Conservation (phyloP, 1,140 invertebrate genomes). For the Trichonephila inaurata region DNA sequence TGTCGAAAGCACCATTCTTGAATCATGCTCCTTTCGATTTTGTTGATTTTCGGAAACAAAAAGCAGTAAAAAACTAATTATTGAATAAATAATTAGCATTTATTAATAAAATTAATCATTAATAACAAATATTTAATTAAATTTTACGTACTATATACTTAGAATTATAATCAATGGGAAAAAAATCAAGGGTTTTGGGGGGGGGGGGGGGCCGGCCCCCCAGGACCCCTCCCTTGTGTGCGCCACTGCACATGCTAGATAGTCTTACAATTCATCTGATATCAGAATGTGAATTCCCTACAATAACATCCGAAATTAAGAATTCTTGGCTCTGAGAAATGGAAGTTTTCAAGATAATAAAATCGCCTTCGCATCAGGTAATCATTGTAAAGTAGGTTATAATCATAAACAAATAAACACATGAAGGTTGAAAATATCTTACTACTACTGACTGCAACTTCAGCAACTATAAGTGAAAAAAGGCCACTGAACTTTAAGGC, state of each 20-base stretch:
- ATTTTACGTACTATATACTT: no score
- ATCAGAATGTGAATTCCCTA: not conserved
- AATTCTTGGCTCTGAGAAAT: conserved; percentile 7
- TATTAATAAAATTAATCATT: no score
- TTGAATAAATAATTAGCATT: no score
- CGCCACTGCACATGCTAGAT: not conserved
- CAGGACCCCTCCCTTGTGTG: no score
- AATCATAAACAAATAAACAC: conserved; percentile 54
- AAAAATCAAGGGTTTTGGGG: no score
- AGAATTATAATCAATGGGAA: no score
- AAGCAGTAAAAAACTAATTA: no score
- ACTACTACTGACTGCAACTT: not conserved
- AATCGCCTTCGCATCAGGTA: conserved; percentile 12
- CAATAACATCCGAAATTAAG: conserved; percentile 19
- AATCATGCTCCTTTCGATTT: no score
- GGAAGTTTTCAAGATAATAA: conserved; percentile 42
- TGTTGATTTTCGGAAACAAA: no score
- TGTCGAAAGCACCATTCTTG: no score
- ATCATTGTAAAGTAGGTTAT: conserved; percentile 31
- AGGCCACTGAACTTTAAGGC: conserved; percentile 51
- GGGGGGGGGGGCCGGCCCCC: no score
- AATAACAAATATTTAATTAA: no score
- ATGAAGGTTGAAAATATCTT: conserved; percentile 2
- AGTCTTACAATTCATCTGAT: not conserved
- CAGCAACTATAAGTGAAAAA: not conserved